Conservation (phyloP, 2,888 invertebrate species). For the Tenodera sinensis region DNA sequence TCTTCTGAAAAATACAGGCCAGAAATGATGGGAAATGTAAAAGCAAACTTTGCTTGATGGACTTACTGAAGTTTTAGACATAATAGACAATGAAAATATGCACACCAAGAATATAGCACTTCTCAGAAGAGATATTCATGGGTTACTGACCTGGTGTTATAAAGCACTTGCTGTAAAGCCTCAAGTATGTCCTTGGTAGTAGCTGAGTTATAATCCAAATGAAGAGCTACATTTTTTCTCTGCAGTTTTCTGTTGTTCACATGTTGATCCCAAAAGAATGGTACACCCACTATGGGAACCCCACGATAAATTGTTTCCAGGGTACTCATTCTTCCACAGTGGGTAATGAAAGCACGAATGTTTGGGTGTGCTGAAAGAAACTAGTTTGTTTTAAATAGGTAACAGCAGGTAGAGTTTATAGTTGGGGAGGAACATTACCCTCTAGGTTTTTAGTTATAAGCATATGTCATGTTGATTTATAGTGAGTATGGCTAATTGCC, state of each 20-base stretch:
- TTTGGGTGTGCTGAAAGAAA: slow-evolving; percentile 48
- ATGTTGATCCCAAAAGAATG: slow-evolving; percentile 50
- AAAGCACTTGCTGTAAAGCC: neutral
- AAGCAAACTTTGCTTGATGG: too few relatives aligned
- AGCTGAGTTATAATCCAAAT: slow-evolving; percentile 33
- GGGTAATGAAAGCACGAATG: slow-evolving; percentile 47
- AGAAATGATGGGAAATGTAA: too few relatives aligned
- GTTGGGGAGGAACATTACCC: too few relatives aligned
- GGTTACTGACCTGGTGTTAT: neutral
- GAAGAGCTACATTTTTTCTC: slow-evolving; percentile 40
- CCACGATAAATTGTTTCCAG: slow-evolving; percentile 49
- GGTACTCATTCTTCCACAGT: slow-evolving; percentile 49
- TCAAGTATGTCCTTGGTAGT: slow-evolving; percentile 29
- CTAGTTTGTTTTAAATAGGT: slow-evolving; percentile 26
- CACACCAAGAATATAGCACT: too few relatives aligned
- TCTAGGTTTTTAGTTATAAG: too few relatives aligned
- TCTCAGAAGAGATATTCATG: neutral
- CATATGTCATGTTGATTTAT: too few relatives aligned
- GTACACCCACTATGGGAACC: slow-evolving; percentile 51
- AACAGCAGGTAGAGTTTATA: too few relatives aligned
- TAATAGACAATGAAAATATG: too few relatives aligned
- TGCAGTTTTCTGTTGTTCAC: slow-evolving; percentile 39
- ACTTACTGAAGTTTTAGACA: too few relatives aligned
- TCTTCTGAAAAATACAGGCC: neutral
- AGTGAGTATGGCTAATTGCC: too few relatives aligned